Conservation (phyloP, 2,888 invertebrate species). For the Temnothorax ravouxi region DNA sequence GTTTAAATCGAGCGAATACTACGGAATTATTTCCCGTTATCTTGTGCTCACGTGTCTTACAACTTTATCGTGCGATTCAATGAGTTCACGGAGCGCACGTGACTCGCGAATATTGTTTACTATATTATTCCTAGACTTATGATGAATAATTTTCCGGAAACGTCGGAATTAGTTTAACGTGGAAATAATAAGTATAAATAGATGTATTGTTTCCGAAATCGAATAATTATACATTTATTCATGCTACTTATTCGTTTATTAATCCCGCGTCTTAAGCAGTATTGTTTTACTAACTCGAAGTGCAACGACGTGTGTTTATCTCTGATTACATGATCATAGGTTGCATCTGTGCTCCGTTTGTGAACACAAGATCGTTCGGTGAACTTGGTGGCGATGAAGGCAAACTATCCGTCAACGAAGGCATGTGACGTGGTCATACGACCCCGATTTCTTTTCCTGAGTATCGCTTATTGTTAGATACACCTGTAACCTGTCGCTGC, state of each 20-base stretch:
- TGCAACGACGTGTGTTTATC: no score
- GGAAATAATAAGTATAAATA: not conserved
- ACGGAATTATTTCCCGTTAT: constrained; percentile 42
- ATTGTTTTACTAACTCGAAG: no score
- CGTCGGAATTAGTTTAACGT: constrained; percentile 29
- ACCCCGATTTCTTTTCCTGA: constrained; percentile 68
- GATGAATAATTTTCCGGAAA: constrained; percentile 46
- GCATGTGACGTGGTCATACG: constrained; percentile 24
- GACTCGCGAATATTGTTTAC: constrained; percentile 11
- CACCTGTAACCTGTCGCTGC: constrained; percentile 64
- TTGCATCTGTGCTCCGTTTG: not conserved
- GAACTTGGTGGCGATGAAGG: not conserved
- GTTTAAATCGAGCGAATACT: constrained; percentile 1
- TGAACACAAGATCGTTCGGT: constrained; percentile 4
- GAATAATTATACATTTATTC: no score
- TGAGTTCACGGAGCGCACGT: not conserved
- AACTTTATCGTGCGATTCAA: constrained; percentile 26
- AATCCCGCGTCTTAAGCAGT: no score
- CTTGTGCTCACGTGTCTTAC: constrained; percentile 6
- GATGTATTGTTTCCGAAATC: not conserved
- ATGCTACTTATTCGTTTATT: no score
- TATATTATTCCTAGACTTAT: constrained; percentile 37
- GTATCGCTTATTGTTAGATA: constrained; percentile 53
- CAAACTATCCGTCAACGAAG: not conserved
- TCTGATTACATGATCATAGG: no score